Conservation (phyloP, 2,888 invertebrate species). For the Apoderus coryli region DNA sequence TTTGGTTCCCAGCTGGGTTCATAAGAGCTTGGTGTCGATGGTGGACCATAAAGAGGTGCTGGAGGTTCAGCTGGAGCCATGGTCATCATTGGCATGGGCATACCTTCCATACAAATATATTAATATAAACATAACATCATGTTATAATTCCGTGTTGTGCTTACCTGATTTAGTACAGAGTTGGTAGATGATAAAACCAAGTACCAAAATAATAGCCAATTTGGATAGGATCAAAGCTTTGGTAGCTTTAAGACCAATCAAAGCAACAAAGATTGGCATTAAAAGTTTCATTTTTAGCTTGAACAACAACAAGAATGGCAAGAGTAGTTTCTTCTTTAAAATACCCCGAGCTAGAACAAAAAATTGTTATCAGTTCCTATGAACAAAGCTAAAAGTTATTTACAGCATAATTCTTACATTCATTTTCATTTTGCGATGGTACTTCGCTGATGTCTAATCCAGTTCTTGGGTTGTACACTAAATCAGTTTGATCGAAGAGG, state of each 20-base stretch:
- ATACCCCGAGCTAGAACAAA: conserved; percentile 51
- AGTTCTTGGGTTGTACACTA: conserved; percentile 50
- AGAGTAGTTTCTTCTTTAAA: conserved; percentile 69
- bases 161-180: conserved; percentile 63
- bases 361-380: conserved; percentile 3
- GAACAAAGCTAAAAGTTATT: conserved; percentile 3
- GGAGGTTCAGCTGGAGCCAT: conserved; percentile 39
- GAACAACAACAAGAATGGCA: conserved; percentile 62
- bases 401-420: conserved; percentile 41
- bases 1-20: conserved; percentile 63
- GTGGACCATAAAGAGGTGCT: conserved; percentile 51
- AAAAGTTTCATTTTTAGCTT: conserved; percentile 74
- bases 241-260: conserved; percentile 67
- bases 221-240: conserved; percentile 76
- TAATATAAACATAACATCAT: neutral
- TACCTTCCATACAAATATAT: conserved; percentile 14
- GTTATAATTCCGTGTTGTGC: conserved; percentile 21
- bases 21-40: conserved; percentile 49
- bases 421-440: conserved; percentile 38
- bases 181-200: conserved; percentile 69
- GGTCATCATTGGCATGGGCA: conserved; percentile 41
- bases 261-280: conserved; percentile 65
- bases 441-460: conserved; percentile 47
- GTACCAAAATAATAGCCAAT: conserved; percentile 63
- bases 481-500: conserved; percentile 49